phyloP scores from a whole-genome alignment of 2,113 vertebrate genomes.

The Willisornis vidua region DNA sequence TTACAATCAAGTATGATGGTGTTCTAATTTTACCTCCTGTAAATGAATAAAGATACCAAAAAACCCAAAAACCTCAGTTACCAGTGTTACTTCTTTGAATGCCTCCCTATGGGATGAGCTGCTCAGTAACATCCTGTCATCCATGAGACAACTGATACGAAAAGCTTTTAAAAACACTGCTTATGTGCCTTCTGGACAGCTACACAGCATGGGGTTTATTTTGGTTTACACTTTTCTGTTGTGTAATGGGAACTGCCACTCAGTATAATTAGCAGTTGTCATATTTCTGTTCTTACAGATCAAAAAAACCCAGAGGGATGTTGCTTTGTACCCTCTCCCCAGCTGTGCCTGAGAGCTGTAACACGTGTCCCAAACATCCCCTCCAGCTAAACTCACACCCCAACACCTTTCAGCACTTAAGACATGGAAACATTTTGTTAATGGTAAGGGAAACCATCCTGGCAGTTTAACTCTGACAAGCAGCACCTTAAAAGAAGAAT shows the following conservation, averaged over 20 bases:
- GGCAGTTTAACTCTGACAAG: not conserved
- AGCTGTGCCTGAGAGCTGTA: constrained; percentile 34
- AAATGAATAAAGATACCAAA: not conserved
- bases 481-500: not conserved
- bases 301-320: not conserved
- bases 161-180: constrained; percentile 2
- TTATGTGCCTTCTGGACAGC: constrained; percentile 16
- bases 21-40: constrained; percentile 48
- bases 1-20: constrained; percentile 35
- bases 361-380: not conserved
- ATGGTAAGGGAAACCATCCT: not conserved
- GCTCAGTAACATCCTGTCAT: not conserved
- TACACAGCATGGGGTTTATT: not conserved
- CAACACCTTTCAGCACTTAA: not conserved
- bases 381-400: constrained; percentile 8
- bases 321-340: constrained; percentile 24
- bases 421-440: not conserved
- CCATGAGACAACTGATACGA: not conserved
- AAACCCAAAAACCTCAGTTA: not conserved
- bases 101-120: not conserved
- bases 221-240: not conserved
- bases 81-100: not conserved
- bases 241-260: constrained; percentile 5
- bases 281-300: constrained; percentile 22
- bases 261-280: constrained; percentile 52